A percentile compares a stretch with the other conserved stretches of the same genome.
Conservation (phyloP, 1,140 invertebrate genomes). For the Bombus confusus region DNA sequence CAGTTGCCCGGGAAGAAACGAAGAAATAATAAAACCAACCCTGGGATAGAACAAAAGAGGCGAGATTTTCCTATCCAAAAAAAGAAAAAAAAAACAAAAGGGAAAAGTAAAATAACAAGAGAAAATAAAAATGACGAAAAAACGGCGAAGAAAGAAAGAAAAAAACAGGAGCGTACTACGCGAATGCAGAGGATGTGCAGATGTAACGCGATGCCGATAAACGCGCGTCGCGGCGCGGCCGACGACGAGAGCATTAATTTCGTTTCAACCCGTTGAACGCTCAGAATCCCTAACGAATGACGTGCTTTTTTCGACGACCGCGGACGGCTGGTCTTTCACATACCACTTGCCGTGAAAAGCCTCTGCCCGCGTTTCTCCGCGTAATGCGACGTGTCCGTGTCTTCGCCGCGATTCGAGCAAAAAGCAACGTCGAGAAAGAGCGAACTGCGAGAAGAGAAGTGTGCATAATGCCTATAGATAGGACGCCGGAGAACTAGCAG, state of each 20-base stretch:
- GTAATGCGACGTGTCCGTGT: no score
- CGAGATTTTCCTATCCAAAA: not conserved
- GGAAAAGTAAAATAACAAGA: not conserved
- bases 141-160: not conserved
- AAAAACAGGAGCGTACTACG: not conserved
- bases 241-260: constrained; percentile 40
- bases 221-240: not conserved
- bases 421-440: not conserved
- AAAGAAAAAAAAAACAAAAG: not conserved
- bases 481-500: not conserved
- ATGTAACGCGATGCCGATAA: constrained; percentile 22
- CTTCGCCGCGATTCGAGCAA: not conserved
- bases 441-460: no score
- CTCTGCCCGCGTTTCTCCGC: not conserved
- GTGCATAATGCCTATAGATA: not conserved
- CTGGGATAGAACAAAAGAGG: not conserved
- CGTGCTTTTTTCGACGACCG: constrained; percentile 32
- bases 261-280: constrained; percentile 47
- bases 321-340: constrained; percentile 31
- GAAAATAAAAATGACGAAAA: no score
- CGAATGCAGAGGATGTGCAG: not conserved
- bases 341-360: constrained; percentile 35
- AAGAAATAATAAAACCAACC: not conserved
- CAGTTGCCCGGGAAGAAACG: not conserved
- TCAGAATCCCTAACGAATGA: constrained; percentile 47